Evolutionary conservation across 2,888 invertebrate species (phyloP).

Genomic region (Tetragonula carbonaria): DNA sequence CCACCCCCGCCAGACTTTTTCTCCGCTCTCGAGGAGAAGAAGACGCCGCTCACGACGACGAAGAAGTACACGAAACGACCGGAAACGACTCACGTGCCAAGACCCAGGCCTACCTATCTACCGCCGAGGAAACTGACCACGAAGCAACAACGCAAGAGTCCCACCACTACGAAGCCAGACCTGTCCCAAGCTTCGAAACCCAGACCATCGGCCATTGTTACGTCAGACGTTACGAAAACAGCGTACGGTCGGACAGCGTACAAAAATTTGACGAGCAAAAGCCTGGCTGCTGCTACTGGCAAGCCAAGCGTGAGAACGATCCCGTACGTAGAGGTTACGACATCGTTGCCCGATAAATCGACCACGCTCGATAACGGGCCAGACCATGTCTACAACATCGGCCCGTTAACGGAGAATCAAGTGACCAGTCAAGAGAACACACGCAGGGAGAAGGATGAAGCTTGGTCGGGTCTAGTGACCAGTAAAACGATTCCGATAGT

Average conservation of each 20-base stretch:
- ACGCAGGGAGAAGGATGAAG: conserved; percentile 80
- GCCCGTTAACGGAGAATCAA: conserved; percentile 71
- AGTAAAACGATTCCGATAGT: conserved; percentile 88
- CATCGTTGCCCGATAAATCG: conserved; percentile 63
- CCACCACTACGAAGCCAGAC: conserved; percentile 66
- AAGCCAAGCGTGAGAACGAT: conserved; percentile 41
- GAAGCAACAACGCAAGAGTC: conserved; percentile 70
- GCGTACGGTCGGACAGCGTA: conserved; percentile 48
- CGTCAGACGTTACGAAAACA: conserved; percentile 52
- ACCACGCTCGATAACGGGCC: conserved; percentile 64
- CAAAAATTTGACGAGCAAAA: conserved; percentile 45
- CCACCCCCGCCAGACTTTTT: conserved; percentile 96
- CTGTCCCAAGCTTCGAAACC: conserved; percentile 22
- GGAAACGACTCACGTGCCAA: conserved; percentile 62
- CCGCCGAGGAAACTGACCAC: conserved; percentile 74
- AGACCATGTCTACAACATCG: conserved; percentile 60
- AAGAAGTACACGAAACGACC: conserved; percentile 78
- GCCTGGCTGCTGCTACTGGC: not conserved
- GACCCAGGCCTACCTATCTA: conserved; percentile 66
- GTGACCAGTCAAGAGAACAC: conserved; percentile 77
- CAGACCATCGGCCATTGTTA: conserved; percentile 24
- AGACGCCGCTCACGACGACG: conserved; percentile 71
- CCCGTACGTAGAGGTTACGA: conserved; percentile 72
- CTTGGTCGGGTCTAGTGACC: conserved; percentile 82
- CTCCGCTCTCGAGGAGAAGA: conserved; percentile 87